These are phyloP conservation scores for Conus ventricosus DNA, from an alignment of 1,140 invertebrate species.

Conservation along the genomic window DNA sequence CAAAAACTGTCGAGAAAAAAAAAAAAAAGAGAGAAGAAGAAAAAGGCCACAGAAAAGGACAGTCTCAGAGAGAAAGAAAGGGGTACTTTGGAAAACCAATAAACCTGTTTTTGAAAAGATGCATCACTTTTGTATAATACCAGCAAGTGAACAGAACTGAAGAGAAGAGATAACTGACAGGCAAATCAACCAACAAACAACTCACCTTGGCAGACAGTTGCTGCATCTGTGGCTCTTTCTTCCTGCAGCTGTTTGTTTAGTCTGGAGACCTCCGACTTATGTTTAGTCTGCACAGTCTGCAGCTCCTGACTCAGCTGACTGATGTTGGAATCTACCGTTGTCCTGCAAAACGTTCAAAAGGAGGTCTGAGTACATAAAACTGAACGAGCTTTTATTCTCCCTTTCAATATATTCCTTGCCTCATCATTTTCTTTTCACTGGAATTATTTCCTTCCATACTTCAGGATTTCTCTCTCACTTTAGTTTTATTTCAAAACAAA, in stretches of 20 bases:
- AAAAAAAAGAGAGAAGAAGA: background rate
- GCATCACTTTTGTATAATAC: too few species aligned
- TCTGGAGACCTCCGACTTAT: constrained; percentile 60
- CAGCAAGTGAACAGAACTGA: background rate
- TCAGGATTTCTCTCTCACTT: too few species aligned
- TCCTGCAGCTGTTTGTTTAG: constrained; percentile 58
- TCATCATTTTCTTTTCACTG: too few species aligned
- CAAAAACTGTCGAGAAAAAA: background rate
- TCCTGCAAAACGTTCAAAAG: background rate
- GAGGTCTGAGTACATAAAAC: too few species aligned
- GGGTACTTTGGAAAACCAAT: too few species aligned
- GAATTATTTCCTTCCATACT: too few species aligned
- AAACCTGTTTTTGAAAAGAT: too few species aligned
- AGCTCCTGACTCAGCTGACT: constrained; percentile 58
- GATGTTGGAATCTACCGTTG: background rate
- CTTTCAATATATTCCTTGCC: too few species aligned
- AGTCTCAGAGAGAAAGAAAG: background rate
- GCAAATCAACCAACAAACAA: background rate
- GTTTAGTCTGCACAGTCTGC: constrained; percentile 52
- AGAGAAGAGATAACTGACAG: background rate
- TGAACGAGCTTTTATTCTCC: too few species aligned
- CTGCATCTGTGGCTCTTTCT: constrained; percentile 46
- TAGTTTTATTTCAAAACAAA: too few species aligned
- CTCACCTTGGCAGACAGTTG: constrained; percentile 52
- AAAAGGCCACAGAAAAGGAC: background rate